Percentiles rank a stretch among this genome's conserved stretches.
Conservation (phyloP, 23 tunicate species). For the Oikopleura dioica region DNA sequence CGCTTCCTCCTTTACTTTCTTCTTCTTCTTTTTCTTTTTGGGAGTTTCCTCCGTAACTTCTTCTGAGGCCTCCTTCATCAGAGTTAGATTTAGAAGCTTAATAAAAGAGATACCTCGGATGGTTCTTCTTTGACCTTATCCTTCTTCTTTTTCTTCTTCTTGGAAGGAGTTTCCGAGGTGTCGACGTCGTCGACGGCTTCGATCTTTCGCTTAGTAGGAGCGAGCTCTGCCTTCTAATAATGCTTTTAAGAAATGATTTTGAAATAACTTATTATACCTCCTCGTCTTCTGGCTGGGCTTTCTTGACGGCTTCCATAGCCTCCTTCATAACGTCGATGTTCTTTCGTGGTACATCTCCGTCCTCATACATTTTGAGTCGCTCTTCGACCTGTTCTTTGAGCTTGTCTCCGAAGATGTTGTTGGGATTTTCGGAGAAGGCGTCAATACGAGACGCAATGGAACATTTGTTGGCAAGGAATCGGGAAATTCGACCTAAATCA, state of each 20-base stretch:
- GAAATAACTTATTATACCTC: too few relatives aligned
- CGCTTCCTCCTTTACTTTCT: constrained; percentile 15
- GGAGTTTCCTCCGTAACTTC: constrained; percentile 16
- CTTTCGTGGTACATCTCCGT: constrained; percentile 62
- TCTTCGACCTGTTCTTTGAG: constrained; percentile 90
- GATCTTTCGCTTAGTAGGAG: constrained; percentile 19
- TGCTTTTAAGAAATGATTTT: too few relatives aligned
- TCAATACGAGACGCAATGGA: constrained; percentile 96
- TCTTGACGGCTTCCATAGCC: constrained; percentile 37
- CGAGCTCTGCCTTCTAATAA: too few relatives aligned
- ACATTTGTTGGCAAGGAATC: constrained; percentile 72
- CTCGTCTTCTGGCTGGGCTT: neutral
- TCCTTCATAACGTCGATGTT: constrained; percentile 94
- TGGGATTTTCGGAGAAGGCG: constrained; percentile 64
- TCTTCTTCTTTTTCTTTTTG: constrained; percentile 44
- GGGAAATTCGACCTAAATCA: neutral
- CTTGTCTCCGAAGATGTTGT: constrained; percentile 58
- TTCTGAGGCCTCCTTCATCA: neutral
- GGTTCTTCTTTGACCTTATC: constrained; percentile 4
- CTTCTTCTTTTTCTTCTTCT: constrained; percentile 33
- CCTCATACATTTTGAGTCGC: constrained; percentile 64
- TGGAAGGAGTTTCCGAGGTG: neutral
- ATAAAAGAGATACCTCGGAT: too few relatives aligned
- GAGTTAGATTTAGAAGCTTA: neutral
- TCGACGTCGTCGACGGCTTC: constrained; percentile 17